Evolutionary conservation across 2,888 invertebrate species (phyloP), one percentile per base, ranked within the genome.

Genomic region (Litoditis marina): DNA sequence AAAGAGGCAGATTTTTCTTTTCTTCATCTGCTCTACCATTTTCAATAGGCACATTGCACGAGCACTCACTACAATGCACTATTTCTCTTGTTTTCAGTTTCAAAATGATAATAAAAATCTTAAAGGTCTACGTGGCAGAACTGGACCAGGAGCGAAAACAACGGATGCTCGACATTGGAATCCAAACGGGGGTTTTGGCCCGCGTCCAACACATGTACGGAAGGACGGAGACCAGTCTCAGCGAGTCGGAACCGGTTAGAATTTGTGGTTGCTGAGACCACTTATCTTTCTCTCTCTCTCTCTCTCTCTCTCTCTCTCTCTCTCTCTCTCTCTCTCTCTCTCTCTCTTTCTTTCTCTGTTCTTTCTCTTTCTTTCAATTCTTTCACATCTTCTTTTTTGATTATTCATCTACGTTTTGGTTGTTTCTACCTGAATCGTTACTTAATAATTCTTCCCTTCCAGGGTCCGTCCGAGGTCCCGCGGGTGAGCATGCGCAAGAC

Each of bases 191-290:
- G 16, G 77, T 77, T 3, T 58, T 76, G 22, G 74, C 77, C 2
- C 57, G 77, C 42, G 77, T 77, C 2, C 76, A 77, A 63, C 76
- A 77, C 42, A 68, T 77, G 58, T 73, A 73, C 44, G 70, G 72
- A 30, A 59, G 32, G 42, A 60, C 57, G 22, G 63, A 51, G 25
- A n/a, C 42, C 25, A 19, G 19, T 19, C 28, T 22, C 13, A 53
- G 32, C 8, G 53, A 53, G n/a, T 25, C 25, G 19, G 53, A 53
- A 19, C 31, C 19, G 28, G 50, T 28, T n/a, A 11, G n/a, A n/a
- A n/a, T n/a, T n/a, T n/a, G n/a, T n/a, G n/a, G n/a, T n/a, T n/a
- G n/a, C n/a, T 13, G n/a, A 11, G n/a, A 13, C n/a, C 39, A 39
- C 39, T 13, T 11, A n/a, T n/a, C n/a, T n/a, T n/a, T n/a, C n/a